phyloP scores from a whole-genome alignment of 2,797 vertebrate genomes.

The Lutjanus campechanus region DNA sequence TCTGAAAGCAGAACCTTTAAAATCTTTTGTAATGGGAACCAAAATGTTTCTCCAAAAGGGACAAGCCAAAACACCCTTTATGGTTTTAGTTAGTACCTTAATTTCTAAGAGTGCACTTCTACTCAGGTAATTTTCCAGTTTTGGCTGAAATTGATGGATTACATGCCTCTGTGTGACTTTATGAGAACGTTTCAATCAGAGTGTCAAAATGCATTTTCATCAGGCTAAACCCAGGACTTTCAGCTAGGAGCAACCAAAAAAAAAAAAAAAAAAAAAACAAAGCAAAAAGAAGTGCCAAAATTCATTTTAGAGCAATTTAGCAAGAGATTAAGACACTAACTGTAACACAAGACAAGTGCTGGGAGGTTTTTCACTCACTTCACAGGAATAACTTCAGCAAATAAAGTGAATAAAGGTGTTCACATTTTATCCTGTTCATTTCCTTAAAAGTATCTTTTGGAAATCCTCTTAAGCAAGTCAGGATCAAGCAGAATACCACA shows the following conservation, averaged over 20 bases:
- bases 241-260: background rate
- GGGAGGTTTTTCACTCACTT: background rate
- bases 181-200: background rate
- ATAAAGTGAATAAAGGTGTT: background rate
- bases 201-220: background rate
- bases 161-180: background rate
- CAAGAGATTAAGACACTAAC: background rate
- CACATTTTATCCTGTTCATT: background rate
- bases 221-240: background rate
- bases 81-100: no score
- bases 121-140: background rate
- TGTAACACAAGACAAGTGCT: conserved; percentile 4
- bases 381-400: background rate
- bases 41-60: no score
- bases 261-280: background rate
- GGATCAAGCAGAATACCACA: conserved; percentile 10
- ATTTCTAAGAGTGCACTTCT: no score
- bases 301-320: conserved; percentile 5
- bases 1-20: no score
- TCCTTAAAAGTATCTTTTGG: background rate
- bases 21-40: no score
- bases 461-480: background rate
- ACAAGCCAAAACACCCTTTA: no score
- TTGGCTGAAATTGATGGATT: background rate
- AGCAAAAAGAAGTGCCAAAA: background rate